A percentile compares a stretch with the other conserved stretches of the same genome.
These are phyloP conservation scores for Balanococcus diminutus DNA, from an alignment of 2,888 invertebrate genomes.

Conservation along the genomic window DNA sequence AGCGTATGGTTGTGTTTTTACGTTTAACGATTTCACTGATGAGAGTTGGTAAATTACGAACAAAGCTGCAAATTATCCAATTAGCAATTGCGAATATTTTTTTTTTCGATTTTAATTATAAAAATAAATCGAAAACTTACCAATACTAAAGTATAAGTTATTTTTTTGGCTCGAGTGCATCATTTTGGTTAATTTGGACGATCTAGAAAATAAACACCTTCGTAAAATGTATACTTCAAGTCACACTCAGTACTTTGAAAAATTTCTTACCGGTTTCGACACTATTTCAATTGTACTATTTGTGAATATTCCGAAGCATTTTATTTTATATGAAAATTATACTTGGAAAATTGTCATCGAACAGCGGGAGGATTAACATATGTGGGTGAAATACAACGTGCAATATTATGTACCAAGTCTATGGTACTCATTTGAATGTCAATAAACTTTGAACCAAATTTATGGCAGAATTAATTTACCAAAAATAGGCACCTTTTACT, in stretches of 20 bases:
- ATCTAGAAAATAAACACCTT: background rate
- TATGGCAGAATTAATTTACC: background rate
- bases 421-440: background rate
- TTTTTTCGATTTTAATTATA: background rate
- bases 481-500: background rate
- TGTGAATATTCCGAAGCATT: background rate
- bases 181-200: background rate
- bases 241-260: background rate
- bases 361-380: slow-evolving; percentile 18
- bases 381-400: slow-evolving; percentile 22
- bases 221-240: background rate
- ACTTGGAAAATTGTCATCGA: background rate
- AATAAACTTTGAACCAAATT: slow-evolving; percentile 28
- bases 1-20: slow-evolving; percentile 7
- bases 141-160: background rate
- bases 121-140: slow-evolving; percentile 3
- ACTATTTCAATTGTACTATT: background rate
- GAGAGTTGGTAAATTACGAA: background rate
- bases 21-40: background rate
- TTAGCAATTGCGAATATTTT: background rate
- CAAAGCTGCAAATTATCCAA: background rate
- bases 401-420: background rate
- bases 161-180: background rate
- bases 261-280: background rate
- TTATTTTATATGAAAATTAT: slow-evolving; percentile 27